phyloP scores from a whole-genome alignment of 2,113 vertebrate genomes.

The Paedocypris sp. region DNA sequence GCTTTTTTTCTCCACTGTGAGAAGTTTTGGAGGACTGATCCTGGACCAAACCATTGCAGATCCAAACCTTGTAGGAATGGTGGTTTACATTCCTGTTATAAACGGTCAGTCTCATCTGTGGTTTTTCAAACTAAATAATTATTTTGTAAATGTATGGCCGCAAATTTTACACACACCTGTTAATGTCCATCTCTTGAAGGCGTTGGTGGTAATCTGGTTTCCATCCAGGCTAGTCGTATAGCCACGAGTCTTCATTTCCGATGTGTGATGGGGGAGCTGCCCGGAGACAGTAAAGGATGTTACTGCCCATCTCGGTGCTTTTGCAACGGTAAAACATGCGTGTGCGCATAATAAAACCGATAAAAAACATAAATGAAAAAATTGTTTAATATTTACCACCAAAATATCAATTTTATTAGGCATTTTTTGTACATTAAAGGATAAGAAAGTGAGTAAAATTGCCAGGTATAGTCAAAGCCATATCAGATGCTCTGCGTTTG shows the following conservation, averaged over 20 bases:
- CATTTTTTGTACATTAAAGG: too few relatives aligned
- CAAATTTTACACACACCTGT: background rate
- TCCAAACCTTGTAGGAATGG: constrained; percentile 79
- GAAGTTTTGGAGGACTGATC: constrained; percentile 93
- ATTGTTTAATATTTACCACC: too few relatives aligned
- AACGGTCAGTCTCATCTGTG: constrained; percentile 70
- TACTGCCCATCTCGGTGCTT: constrained; percentile 71
- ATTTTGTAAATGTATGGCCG: background rate
- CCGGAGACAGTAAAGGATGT: constrained; percentile 63
- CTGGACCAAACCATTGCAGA: constrained; percentile 84
- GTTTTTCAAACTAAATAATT: background rate
- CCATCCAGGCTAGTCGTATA: constrained; percentile 87
- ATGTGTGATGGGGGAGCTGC: constrained; percentile 68
- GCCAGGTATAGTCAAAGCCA: too few relatives aligned
- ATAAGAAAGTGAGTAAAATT: too few relatives aligned
- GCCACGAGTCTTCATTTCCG: constrained; percentile 84
- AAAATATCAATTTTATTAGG: too few relatives aligned
- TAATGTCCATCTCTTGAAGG: constrained; percentile 45
- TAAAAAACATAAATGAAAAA: too few relatives aligned
- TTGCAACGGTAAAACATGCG: constrained; percentile 76
- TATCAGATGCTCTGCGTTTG: too few relatives aligned
- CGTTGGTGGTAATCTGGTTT: constrained; percentile 88
- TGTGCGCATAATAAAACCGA: too few relatives aligned
- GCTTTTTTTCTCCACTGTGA: constrained; percentile 38
- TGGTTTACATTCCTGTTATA: constrained; percentile 88